Conservation (phyloP, 2,797 vertebrate genomes). For the Darevskia nairensis region DNA sequence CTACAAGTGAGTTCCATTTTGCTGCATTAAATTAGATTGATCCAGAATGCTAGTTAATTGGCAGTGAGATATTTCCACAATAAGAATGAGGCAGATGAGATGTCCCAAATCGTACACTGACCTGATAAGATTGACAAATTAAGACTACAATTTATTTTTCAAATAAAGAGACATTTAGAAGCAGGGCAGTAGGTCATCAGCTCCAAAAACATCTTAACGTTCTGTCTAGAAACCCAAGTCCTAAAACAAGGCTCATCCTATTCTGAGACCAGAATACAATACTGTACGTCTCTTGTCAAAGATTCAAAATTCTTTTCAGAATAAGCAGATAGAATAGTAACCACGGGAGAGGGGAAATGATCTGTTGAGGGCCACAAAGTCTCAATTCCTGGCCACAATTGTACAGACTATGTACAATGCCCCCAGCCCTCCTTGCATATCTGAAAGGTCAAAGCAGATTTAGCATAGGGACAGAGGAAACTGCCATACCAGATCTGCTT, state of each 20-base stretch:
- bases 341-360: background rate
- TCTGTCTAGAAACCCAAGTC: background rate
- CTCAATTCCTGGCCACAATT: background rate
- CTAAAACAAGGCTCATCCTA: too few relatives aligned
- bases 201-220: background rate
- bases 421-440: background rate
- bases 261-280: background rate
- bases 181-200: background rate
- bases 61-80: background rate
- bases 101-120: background rate
- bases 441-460: background rate
- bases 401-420: background rate
- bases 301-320: background rate
- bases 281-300: background rate
- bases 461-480: background rate
- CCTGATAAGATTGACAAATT: background rate
- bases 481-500: background rate
- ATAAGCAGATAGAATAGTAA: background rate
- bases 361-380: background rate
- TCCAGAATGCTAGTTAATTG: background rate
- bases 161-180: background rate
- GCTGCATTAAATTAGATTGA: background rate
- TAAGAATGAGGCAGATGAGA: background rate
- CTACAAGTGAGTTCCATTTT: background rate
- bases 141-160: background rate